Evolutionary conservation across 2,888 invertebrate species (phyloP).

Genomic region (Campoplex capitator): DNA sequence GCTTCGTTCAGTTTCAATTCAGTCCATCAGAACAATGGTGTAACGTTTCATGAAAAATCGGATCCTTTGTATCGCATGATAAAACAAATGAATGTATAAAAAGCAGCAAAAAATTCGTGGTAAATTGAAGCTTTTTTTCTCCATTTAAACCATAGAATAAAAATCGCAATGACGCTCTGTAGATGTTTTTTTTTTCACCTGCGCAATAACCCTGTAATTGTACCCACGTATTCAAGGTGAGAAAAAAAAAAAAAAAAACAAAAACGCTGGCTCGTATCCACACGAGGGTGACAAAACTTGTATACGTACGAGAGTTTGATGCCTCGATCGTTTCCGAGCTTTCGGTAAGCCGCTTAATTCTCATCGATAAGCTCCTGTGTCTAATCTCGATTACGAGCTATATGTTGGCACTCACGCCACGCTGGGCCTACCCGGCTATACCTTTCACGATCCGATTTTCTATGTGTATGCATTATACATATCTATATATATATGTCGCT

Average conservation of each 20-base stretch:
- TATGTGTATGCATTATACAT: constrained; percentile 16
- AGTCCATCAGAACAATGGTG: constrained; percentile 9
- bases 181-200: background rate
- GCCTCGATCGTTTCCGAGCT: constrained; percentile 70
- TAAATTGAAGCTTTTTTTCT: background rate
- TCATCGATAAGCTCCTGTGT: constrained; percentile 78
- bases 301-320: constrained; percentile 30
- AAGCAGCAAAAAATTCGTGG: background rate
- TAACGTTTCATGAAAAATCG: constrained; percentile 22
- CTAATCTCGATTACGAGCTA: constrained; percentile 78
- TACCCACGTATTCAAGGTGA: background rate
- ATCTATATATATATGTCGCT: constrained; percentile 14
- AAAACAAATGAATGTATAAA: background rate
- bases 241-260: background rate
- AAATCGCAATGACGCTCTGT: background rate
- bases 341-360: constrained; percentile 80
- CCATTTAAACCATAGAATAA: background rate
- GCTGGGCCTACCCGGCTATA: constrained; percentile 38
- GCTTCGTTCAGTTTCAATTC: background rate
- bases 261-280: background rate
- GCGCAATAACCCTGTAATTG: background rate
- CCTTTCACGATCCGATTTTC: constrained; percentile 46
- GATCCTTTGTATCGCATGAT: background rate
- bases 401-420: constrained; percentile 40
- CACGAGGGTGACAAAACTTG: background rate